A percentile compares a stretch with the other conserved stretches of the same genome.
phyloP scores from a whole-genome alignment of 2,888 invertebrate genomes.

The Galerucella calmariensis region DNA sequence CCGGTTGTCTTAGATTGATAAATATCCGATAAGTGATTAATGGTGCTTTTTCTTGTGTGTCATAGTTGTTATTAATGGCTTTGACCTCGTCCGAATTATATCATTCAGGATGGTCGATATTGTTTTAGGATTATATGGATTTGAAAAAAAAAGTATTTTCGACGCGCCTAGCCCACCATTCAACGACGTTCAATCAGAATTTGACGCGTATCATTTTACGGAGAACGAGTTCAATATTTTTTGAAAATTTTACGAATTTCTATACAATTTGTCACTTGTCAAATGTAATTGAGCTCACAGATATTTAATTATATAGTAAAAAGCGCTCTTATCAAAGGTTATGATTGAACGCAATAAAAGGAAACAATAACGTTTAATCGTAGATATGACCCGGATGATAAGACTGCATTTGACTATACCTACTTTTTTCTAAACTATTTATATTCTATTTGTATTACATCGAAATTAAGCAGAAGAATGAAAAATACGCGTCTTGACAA shows the following conservation, averaged over 20 bases:
- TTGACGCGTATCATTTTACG: neutral
- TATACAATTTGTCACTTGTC: too few relatives aligned
- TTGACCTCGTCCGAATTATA: constrained; percentile 16
- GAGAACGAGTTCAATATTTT: neutral
- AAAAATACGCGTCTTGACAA: too few relatives aligned
- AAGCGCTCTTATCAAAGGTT: too few relatives aligned
- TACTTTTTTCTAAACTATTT: too few relatives aligned
- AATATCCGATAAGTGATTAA: constrained; percentile 19
- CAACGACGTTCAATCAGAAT: neutral
- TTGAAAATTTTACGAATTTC: neutral
- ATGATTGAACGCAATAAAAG: too few relatives aligned
- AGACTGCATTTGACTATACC: too few relatives aligned
- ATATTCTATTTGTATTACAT: too few relatives aligned
- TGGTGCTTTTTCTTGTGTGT: constrained; percentile 16
- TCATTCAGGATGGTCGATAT: constrained; percentile 10
- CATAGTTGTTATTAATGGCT: constrained; percentile 23
- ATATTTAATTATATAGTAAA: too few relatives aligned
- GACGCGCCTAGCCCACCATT: neutral
- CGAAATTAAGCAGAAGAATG: too few relatives aligned
- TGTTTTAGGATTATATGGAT: constrained; percentile 23
- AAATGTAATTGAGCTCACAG: too few relatives aligned
- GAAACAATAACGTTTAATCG: too few relatives aligned
- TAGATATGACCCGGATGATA: too few relatives aligned
- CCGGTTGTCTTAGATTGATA: neutral
- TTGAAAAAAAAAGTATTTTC: neutral